A percentile compares a stretch with the other conserved stretches of the same genome.
phyloP scores from a whole-genome alignment of 2,113 vertebrate genomes.

The Vireo altiloquus region DNA sequence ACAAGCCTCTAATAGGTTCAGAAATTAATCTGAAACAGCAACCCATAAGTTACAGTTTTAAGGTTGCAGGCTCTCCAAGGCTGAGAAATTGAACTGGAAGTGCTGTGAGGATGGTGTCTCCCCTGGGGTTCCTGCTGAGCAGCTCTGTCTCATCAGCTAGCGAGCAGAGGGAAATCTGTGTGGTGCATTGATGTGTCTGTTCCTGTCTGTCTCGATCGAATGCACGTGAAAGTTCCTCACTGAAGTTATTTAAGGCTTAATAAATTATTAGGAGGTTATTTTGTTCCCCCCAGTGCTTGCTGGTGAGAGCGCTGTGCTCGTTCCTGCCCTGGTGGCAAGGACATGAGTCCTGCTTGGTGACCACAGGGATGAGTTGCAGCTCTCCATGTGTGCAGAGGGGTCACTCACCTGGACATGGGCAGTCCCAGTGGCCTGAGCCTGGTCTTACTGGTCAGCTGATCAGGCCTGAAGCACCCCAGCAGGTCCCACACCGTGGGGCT shows the following conservation, averaged over 20 bases:
- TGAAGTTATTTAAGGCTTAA: not conserved
- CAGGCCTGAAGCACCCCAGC: not conserved
- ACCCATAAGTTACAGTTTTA: not conserved
- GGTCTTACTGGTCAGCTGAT: not conserved
- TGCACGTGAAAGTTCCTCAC: not conserved
- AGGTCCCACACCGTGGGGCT: not conserved
- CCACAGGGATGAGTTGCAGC: not conserved
- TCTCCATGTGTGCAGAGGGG: rapidly evolving
- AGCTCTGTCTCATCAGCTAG: not conserved
- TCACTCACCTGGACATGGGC: rapidly evolving
- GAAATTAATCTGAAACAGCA: not conserved
- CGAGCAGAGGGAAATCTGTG: not conserved
- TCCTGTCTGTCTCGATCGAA: not conserved
- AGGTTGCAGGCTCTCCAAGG: not conserved
- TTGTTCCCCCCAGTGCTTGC: not conserved
- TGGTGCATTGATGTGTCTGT: not conserved
- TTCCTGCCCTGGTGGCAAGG: not conserved
- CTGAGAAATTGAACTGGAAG: not conserved
- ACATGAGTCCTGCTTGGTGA: not conserved
- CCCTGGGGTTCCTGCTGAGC: not conserved
- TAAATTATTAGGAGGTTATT: not conserved
- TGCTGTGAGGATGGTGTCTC: not conserved
- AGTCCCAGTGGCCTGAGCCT: not conserved
- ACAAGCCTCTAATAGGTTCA: not conserved
- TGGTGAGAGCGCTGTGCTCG: not conserved